Percentiles rank a stretch among this genome's conserved stretches.
phyloP scores from a whole-genome alignment of 1,140 invertebrate species.

The Drosophila pruinosa region DNA sequence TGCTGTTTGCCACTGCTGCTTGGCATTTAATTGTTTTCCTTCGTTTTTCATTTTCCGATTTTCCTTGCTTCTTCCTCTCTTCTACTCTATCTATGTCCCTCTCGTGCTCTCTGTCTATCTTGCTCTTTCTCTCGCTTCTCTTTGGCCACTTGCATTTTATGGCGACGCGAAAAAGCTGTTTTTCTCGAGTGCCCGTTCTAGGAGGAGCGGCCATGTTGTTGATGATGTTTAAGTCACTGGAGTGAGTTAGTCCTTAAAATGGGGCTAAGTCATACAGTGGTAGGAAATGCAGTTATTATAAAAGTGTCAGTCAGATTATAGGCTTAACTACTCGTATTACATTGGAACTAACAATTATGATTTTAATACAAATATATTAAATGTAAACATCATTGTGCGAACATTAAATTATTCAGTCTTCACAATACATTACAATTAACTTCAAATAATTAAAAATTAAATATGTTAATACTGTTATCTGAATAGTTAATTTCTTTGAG shows the following conservation, averaged over 20 bases:
- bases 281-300: too few relatives aligned
- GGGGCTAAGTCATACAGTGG: conserved; percentile 13
- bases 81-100: conserved; percentile 5
- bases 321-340: too few relatives aligned
- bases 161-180: conserved; percentile 78
- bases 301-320: too few relatives aligned
- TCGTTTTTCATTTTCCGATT: conserved; percentile 74
- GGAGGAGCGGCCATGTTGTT: conserved; percentile 65
- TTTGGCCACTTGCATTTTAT: conserved; percentile 79
- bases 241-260: conserved; percentile 20
- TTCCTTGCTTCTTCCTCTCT: conserved; percentile 33
- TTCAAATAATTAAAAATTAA: too few relatives aligned
- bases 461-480: too few relatives aligned
- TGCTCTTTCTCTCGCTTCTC: conserved; percentile 13
- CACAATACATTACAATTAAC: too few relatives aligned
- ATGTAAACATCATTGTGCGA: too few relatives aligned
- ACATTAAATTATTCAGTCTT: too few relatives aligned
- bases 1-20: conserved; percentile 40
- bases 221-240: conserved; percentile 67
- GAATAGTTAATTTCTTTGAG: too few relatives aligned
- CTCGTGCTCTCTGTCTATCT: conserved; percentile 11
- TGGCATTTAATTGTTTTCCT: conserved; percentile 79
- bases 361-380: too few relatives aligned
- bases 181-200: conserved; percentile 40
- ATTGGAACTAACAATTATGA: too few relatives aligned